phyloP scores from a whole-genome alignment of 2,113 vertebrate genomes.

The Symphodus melops region DNA sequence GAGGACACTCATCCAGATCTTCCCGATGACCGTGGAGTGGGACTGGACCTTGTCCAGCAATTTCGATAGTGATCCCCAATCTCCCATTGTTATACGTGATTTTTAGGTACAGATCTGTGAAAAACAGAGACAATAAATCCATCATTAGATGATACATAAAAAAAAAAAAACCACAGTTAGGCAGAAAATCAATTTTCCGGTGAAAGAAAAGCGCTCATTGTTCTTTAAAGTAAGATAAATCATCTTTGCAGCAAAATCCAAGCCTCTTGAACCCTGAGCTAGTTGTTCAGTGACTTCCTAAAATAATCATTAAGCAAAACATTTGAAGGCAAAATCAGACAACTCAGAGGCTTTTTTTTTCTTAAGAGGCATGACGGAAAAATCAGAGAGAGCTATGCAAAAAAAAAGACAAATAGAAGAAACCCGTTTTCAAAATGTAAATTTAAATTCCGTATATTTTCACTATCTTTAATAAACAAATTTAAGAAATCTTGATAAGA shows the following conservation, averaged over 20 bases:
- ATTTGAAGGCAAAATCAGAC: background rate
- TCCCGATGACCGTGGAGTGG: constrained; percentile 86
- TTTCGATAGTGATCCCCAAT: constrained; percentile 83
- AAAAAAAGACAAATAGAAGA: background rate
- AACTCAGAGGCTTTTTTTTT: background rate
- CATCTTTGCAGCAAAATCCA: background rate
- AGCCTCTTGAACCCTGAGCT: background rate
- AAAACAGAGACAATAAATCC: background rate
- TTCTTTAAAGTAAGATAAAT: background rate
- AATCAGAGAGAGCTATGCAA: background rate
- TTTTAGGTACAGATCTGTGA: constrained; percentile 40
- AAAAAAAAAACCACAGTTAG: constrained; percentile 11
- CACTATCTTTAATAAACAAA: no score
- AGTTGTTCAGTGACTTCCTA: constrained; percentile 11
- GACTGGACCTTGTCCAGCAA: constrained; percentile 86
- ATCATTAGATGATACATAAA: background rate
- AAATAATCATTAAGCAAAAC: constrained; percentile 33
- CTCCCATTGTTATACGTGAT: constrained; percentile 79
- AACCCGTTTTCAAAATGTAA: no score
- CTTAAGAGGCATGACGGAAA: background rate
- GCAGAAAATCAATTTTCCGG: constrained; percentile 15
- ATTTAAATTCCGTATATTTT: no score
- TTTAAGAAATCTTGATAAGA: no score
- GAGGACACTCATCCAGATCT: constrained; percentile 88
- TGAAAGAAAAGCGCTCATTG: constrained; percentile 10